Conservation (phyloP, 2,888 invertebrate species). For the Lasiommata megera region DNA sequence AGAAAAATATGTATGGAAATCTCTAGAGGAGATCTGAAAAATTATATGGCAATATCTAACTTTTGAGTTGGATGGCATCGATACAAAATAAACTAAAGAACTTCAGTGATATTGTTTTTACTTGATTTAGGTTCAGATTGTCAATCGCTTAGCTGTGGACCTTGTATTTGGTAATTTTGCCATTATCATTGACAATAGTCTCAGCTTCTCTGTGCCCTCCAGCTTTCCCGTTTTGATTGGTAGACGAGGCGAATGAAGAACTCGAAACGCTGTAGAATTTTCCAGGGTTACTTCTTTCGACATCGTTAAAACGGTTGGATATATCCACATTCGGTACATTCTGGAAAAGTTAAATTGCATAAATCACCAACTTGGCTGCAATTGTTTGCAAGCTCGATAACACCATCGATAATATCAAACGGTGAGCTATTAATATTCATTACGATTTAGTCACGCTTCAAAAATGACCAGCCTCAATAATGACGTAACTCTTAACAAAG, state of each 20-base stretch:
- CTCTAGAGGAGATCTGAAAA: too few species aligned
- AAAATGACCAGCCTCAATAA: slow-evolving; percentile 25
- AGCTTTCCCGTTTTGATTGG: slow-evolving; percentile 82
- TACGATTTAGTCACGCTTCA: slow-evolving; percentile 27
- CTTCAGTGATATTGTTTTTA: not conserved
- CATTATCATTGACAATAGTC: slow-evolving; percentile 87
- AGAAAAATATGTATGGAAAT: too few species aligned
- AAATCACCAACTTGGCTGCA: too few species aligned
- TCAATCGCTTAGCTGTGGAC: slow-evolving; percentile 52
- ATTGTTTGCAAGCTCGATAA: too few species aligned
- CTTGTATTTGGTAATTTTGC: slow-evolving; percentile 84
- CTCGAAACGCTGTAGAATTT: slow-evolving; percentile 81
- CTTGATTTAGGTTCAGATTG: not conserved
- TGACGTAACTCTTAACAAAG: slow-evolving; percentile 30
- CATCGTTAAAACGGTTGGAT: slow-evolving; percentile 39
- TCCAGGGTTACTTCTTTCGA: slow-evolving; percentile 22
- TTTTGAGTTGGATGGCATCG: too few species aligned
- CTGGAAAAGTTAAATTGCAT: slow-evolving; percentile 50
- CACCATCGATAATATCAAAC: slow-evolving; percentile 13
- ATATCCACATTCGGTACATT: slow-evolving; percentile 71
- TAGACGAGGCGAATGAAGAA: slow-evolving; percentile 82
- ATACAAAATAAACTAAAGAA: not conserved
- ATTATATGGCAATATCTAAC: too few species aligned
- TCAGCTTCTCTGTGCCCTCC: slow-evolving; percentile 79
- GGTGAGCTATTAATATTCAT: slow-evolving; percentile 24